These are phyloP conservation scores for Tetrapedia diversipes DNA, from an alignment of 2,888 invertebrate genomes.

Conservation along the genomic window DNA sequence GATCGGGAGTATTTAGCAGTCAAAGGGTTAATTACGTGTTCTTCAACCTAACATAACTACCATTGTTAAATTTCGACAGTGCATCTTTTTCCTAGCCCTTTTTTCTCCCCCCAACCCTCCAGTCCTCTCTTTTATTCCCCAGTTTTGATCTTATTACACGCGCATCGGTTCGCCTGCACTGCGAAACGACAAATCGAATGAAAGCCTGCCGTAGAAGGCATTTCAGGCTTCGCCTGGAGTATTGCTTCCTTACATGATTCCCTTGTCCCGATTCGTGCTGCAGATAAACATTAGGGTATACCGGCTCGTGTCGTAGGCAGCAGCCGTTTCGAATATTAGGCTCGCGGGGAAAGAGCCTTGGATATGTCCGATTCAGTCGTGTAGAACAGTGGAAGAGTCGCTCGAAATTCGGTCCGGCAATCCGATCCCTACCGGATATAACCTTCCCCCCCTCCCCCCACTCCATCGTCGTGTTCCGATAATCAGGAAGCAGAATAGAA, in stretches of 20 bases:
- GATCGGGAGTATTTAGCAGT: no score
- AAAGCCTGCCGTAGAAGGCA: background rate
- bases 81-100: background rate
- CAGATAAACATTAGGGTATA: constrained; percentile 13
- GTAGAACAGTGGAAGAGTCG: background rate
- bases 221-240: background rate
- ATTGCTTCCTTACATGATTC: background rate
- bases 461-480: background rate
- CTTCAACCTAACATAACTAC: no score
- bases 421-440: background rate
- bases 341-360: background rate
- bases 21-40: no score
- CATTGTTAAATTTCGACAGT: no score
- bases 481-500: background rate
- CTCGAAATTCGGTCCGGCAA: background rate
- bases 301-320: background rate
- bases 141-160: background rate
- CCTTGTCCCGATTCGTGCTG: background rate
- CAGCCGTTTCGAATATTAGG: constrained; percentile 3
- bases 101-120: background rate
- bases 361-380: constrained; percentile 2
- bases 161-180: background rate
- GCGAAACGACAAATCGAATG: no score
- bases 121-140: background rate
- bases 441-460: background rate